Conservation (phyloP, 2,113 vertebrate genomes). For the Leucoraja erinaceus region DNA sequence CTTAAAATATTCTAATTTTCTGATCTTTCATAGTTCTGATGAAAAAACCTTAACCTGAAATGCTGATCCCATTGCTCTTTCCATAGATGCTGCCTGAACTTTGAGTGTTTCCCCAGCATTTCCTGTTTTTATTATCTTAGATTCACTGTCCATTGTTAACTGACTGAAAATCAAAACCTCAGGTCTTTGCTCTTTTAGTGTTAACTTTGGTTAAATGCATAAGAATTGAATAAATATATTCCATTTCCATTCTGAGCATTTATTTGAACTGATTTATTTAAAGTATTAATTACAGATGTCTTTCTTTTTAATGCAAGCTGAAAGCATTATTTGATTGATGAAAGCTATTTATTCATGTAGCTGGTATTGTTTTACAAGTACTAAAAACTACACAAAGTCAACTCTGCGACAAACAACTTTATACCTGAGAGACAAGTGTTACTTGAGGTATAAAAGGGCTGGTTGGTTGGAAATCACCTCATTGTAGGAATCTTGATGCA, state of each 20-base stretch:
- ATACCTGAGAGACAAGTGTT: not conserved
- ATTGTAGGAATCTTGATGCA: not conserved
- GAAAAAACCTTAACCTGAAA: too few relatives aligned
- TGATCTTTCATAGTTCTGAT: too few relatives aligned
- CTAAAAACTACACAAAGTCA: not conserved
- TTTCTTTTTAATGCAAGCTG: not conserved
- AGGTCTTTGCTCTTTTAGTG: not conserved
- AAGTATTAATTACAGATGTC: not conserved
- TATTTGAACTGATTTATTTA: not conserved
- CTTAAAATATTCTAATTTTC: too few relatives aligned
- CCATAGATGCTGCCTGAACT: too few relatives aligned
- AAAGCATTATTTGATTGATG: not conserved
- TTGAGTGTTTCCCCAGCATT: too few relatives aligned
- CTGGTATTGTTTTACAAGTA: not conserved
- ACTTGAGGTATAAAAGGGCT: not conserved
- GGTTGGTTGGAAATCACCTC: not conserved
- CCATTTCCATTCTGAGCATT: not conserved
- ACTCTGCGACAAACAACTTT: not conserved
- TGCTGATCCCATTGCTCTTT: too few relatives aligned
- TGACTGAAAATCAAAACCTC: too few relatives aligned
- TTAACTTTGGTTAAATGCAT: not conserved
- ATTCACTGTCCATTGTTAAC: not conserved
- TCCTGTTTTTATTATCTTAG: too few relatives aligned
- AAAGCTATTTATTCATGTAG: not conserved
- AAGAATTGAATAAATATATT: not conserved